Evolutionary conservation across 2,113 vertebrate species (phyloP).

Genomic region (Hemiprocne comata): DNA sequence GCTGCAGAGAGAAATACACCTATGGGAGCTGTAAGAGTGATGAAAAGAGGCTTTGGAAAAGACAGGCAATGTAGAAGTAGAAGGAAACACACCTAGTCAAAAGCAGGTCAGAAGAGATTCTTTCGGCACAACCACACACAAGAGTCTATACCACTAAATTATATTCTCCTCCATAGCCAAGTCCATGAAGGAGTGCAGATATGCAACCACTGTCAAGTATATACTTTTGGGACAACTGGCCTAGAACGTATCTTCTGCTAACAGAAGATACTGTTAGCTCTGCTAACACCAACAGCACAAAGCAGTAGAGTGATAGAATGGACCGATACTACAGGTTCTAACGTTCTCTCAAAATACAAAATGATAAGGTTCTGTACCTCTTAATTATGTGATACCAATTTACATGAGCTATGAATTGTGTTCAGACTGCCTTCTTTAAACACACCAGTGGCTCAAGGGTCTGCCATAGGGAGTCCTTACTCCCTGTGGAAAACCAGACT

Average conservation of each 20-base stretch:
- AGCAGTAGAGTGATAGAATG: background rate
- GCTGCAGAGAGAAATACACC: background rate
- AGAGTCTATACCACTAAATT: background rate
- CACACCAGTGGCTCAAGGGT: accelerated
- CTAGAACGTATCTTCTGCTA: background rate
- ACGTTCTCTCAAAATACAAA: background rate
- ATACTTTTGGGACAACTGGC: background rate
- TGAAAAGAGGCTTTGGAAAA: background rate
- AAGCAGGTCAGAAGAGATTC: background rate
- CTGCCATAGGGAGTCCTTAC: background rate
- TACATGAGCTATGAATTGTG: background rate
- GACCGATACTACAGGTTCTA: background rate
- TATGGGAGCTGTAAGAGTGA: background rate
- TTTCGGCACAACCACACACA: background rate
- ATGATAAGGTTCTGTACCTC: background rate
- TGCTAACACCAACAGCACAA: background rate
- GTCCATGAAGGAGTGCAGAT: background rate
- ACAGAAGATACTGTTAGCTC: too few species aligned
- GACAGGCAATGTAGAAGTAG: background rate
- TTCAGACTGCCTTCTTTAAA: background rate
- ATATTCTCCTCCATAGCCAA: background rate
- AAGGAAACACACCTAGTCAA: background rate
- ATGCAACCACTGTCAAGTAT: background rate
- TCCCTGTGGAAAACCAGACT: background rate
- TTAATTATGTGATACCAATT: background rate